phyloP scores from a whole-genome alignment of 2,888 invertebrate species.

The Adelognathus sp. region DNA sequence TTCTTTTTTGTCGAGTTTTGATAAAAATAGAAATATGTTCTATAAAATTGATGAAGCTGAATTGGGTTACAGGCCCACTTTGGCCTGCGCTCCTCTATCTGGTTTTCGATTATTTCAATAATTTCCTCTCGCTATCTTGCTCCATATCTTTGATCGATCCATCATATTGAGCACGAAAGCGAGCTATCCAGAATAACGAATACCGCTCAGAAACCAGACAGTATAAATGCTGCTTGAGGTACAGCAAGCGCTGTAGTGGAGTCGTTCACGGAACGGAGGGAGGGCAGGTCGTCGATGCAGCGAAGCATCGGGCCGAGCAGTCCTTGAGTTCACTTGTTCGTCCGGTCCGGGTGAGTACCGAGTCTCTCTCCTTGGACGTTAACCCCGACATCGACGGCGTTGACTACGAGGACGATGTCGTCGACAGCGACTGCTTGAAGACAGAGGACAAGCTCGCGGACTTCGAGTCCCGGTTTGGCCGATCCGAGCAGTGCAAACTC shows the following conservation, averaged over 20 bases:
- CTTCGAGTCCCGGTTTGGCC: constrained; percentile 72
- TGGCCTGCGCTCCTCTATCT: no score
- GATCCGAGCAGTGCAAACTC: constrained; percentile 68
- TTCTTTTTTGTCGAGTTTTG: no score
- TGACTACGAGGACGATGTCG: constrained; percentile 52
- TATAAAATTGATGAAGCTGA: no score
- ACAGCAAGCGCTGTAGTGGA: constrained; percentile 2
- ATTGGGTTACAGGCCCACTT: no score
- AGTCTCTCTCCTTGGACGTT: constrained; percentile 70
- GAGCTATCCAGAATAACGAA: no score
- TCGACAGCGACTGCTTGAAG: constrained; percentile 49
- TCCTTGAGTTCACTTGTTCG: constrained; percentile 74
- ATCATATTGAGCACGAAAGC: no score
- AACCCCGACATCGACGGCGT: constrained; percentile 67
- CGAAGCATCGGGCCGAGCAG: constrained; percentile 41
- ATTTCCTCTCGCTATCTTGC: no score
- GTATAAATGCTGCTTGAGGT: no score
- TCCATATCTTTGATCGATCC: no score
- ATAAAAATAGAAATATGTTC: no score
- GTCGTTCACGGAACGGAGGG: not conserved
- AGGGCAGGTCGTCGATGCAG: constrained; percentile 48
- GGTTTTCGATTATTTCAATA: no score
- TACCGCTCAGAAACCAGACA: no score
- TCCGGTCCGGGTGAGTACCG: constrained; percentile 68
- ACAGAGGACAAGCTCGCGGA: constrained; percentile 58